Evolutionary conservation across 2,888 invertebrate genomes (phyloP).

Genomic region (Acrocera orbiculus): DNA sequence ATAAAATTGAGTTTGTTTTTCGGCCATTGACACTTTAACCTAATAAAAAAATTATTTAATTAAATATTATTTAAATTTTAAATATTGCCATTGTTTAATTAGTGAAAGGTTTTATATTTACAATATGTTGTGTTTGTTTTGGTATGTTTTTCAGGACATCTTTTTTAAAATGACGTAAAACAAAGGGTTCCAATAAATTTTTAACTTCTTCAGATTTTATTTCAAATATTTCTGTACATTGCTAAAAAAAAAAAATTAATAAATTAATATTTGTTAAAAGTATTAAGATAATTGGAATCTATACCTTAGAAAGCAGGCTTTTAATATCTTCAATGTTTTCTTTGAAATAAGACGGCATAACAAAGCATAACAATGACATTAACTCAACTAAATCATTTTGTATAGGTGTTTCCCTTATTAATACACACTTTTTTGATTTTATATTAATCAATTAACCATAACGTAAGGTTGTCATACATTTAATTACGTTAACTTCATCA

Average conservation of each 20-base stretch:
- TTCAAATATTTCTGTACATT: constrained; percentile 64
- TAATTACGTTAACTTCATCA: constrained; percentile 96
- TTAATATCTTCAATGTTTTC: constrained; percentile 76
- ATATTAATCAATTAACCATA: constrained; percentile 78
- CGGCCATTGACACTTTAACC: constrained; percentile 45
- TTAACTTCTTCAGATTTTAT: constrained; percentile 86
- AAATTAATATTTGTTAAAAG: no score
- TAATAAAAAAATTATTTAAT: no score
- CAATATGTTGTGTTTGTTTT: constrained; percentile 53
- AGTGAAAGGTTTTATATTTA: no score
- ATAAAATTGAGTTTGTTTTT: constrained; percentile 58
- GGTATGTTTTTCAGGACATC: constrained; percentile 79
- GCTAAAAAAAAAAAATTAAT: constrained; percentile 21
- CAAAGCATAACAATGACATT: constrained; percentile 88
- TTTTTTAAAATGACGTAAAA: constrained; percentile 68
- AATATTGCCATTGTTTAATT: no score
- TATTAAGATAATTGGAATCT: no score
- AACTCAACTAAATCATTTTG: constrained; percentile 92
- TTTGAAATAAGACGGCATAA: constrained; percentile 89
- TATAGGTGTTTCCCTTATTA: constrained; percentile 88
- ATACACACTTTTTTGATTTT: constrained; percentile 68
- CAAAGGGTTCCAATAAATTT: constrained; percentile 89
- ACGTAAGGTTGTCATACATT: constrained; percentile 87
- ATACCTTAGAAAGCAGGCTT: constrained; percentile 69
- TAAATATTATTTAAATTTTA: no score